Evolutionary conservation across 1,140 invertebrate genomes (phyloP), one percentile per base, ranked within the genome.

Genomic region (Pollicipes pollicipes): DNA sequence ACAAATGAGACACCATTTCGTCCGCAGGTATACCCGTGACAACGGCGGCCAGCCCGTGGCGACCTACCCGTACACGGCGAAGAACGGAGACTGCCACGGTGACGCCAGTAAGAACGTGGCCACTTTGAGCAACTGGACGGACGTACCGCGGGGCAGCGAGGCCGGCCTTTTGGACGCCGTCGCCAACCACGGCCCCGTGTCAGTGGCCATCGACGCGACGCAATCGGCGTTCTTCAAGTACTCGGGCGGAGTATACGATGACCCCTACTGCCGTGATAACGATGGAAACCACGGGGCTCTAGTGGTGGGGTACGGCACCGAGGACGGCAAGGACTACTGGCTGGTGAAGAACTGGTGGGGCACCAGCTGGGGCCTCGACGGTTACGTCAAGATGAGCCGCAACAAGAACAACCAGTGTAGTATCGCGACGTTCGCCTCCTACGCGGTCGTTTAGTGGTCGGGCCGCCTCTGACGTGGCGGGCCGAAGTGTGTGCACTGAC

Each of bases 31-130:
- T 80, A 88, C 98, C 75, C 91, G 88, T 79, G 86, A 89, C 66
- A 98, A 98, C 77, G 82, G 84, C 17, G 90, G 88, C 10, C 95
- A 99, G 79, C 97, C 94, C 8, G 96, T 98, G 81, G 82, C 84
- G 31, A 85, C 84, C 27, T 83, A 83, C 45, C 75, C 76, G 0
- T 78, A 78, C 72, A 73, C 75, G 35, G 75, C 70, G 29, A 69
- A 84, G 80, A 81, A 83, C 73, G 78, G 78, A 68, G 78, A 80
- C 58, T 89, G 87, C 75, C 82, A 86, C 66, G 94, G 90, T 79
- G 87, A 88, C 71, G 82, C 85, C 0, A 79, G 78, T 58, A 84
- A 87, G 76, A 83, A 83, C 0, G 94, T 91, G 29, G 94, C 93
- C 0, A 87, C 86, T 24, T 90, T 93, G 78, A 85, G 82, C 63